Evolutionary conservation across 2,797 vertebrate species (phyloP).

Genomic region (Acrocephalus scirpaceus): DNA sequence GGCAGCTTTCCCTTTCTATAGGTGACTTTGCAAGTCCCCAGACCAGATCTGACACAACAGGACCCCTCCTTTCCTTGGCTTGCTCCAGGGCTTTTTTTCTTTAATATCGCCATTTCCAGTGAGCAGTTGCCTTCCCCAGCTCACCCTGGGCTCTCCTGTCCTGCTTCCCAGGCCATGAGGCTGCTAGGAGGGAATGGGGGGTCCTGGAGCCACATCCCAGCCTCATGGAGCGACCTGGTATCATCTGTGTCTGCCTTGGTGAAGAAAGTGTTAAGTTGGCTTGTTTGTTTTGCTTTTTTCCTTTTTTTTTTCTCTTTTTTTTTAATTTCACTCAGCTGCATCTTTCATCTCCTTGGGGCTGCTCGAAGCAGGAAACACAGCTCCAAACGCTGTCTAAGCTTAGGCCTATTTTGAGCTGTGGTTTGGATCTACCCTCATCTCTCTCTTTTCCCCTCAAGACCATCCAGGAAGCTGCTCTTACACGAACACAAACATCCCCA

Average conservation of each 20-base stretch:
- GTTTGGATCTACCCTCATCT: constrained; percentile 21
- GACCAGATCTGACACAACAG: background rate
- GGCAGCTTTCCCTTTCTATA: background rate
- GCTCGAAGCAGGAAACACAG: constrained; percentile 9
- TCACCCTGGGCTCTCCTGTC: fast-evolving
- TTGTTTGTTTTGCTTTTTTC: background rate
- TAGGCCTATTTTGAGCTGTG: constrained; percentile 40
- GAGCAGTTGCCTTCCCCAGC: fast-evolving
- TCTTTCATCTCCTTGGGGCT: constrained; percentile 17
- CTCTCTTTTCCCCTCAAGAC: background rate
- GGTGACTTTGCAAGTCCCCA: background rate
- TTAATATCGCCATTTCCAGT: background rate
- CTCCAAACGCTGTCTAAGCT: constrained; percentile 17
- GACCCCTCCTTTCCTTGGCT: background rate
- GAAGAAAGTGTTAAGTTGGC: background rate
- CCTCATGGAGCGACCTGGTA: fast-evolving
- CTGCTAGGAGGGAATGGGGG: fast-evolving
- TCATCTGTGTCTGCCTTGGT: background rate
- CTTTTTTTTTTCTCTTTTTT: background rate
- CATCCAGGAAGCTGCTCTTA: constrained; percentile 24
- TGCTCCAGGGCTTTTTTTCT: background rate
- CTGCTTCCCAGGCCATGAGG: fast-evolving
- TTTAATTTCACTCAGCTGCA: background rate
- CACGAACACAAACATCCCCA: background rate
- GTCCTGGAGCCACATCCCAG: background rate